Evolutionary conservation across 1,140 invertebrate genomes (phyloP).

Genomic region (Cyphomyrmex costatus): DNA sequence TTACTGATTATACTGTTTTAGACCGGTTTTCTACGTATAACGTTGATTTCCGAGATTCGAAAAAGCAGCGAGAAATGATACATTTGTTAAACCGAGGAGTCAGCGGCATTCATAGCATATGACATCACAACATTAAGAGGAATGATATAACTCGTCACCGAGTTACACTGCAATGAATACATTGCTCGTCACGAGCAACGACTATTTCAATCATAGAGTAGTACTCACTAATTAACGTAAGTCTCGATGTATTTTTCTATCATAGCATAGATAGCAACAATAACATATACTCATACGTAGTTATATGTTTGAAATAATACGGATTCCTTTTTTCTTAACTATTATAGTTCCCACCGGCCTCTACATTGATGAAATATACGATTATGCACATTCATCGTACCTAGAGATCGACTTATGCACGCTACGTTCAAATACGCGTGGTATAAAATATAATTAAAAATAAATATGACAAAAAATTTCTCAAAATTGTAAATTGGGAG

Average conservation of each 20-base stretch:
- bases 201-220: conserved; percentile 4
- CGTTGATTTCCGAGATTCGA: neutral
- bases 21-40: neutral
- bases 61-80: neutral
- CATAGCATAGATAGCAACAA: neutral
- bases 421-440: neutral
- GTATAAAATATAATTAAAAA: too few species aligned
- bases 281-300: neutral
- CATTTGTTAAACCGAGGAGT: conserved; percentile 18
- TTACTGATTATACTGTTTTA: neutral
- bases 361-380: neutral
- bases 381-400: neutral
- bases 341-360: neutral
- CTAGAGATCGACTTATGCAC: neutral
- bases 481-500: neutral
- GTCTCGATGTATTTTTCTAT: neutral
- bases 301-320: neutral
- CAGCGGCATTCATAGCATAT: conserved; percentile 41
- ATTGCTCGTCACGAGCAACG: neutral
- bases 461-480: neutral
- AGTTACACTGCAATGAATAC: conserved; percentile 19
- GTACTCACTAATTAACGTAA: conserved; percentile 27
- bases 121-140: conserved; percentile 43
- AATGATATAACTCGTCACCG: conserved; percentile 49
- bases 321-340: neutral